A percentile compares a stretch with the other conserved stretches of the same genome.
Evolutionary conservation across 2,113 vertebrate genomes (phyloP).

Genomic region (Muntiacus muntjak): DNA sequence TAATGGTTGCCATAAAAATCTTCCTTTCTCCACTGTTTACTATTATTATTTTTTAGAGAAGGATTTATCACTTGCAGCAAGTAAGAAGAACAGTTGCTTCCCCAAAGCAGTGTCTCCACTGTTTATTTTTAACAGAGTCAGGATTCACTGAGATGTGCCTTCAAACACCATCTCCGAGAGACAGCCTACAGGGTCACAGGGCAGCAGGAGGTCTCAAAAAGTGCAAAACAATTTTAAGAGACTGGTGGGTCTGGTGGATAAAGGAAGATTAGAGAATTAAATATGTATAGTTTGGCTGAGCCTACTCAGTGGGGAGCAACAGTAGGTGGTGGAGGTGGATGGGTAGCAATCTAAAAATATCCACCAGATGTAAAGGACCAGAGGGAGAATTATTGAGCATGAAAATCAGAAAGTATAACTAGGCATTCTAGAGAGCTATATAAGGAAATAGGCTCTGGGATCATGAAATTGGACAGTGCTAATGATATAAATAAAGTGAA

Average conservation of each 20-base stretch:
- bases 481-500: neutral
- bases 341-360: constrained; percentile 68
- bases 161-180: neutral
- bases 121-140: constrained; percentile 24
- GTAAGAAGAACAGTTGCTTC: neutral
- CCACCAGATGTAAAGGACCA: constrained; percentile 37
- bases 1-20: neutral
- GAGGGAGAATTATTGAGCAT: constrained; percentile 42
- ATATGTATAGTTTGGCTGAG: constrained; percentile 63
- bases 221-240: constrained; percentile 48
- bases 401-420: constrained; percentile 34
- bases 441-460: neutral
- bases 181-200: neutral
- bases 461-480: neutral
- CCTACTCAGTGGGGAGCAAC: constrained; percentile 56
- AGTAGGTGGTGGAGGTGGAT: constrained; percentile 61
- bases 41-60: neutral
- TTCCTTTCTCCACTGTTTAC: neutral
- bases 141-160: neutral
- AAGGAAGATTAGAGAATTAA: constrained; percentile 66
- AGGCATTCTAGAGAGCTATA: neutral
- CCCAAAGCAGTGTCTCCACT: neutral
- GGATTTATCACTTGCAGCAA: neutral
- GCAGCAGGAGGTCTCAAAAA: constrained; percentile 22
- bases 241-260: constrained; percentile 22